A percentile compares a stretch with the other conserved stretches of the same genome.
Conservation (phyloP, 2,888 invertebrate species). For the Drepanosiphum platanoidis region DNA sequence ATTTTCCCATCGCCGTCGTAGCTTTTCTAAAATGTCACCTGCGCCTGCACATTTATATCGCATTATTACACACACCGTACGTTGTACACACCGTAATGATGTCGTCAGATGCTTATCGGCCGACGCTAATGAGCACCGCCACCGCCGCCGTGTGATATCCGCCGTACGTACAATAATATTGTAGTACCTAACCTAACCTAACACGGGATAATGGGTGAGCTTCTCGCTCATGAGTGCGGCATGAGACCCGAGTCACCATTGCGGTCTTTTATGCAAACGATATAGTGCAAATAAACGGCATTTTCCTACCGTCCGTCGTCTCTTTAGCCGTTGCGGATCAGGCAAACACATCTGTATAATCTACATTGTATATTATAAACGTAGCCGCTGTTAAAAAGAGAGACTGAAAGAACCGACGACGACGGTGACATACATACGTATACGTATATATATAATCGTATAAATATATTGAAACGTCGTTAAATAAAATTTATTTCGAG, state of each 20-base stretch:
- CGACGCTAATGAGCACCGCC: slow-evolving; percentile 50
- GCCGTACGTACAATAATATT: slow-evolving; percentile 13
- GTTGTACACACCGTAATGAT: neutral
- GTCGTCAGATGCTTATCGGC: slow-evolving; percentile 52
- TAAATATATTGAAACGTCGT: slow-evolving; percentile 27
- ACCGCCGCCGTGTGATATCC: slow-evolving; percentile 9
- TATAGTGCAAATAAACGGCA: too few species aligned
- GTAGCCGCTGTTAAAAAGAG: too few species aligned
- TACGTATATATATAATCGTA: too few species aligned
- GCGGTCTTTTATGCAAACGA: neutral
- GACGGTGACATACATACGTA: too few species aligned
- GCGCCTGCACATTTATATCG: neutral
- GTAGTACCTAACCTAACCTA: neutral
- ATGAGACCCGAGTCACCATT: neutral
- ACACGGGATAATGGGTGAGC: neutral
- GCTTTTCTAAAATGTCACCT: slow-evolving; percentile 6
- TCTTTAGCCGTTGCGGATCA: too few species aligned
- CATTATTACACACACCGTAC: neutral
- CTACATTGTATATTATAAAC: too few species aligned
- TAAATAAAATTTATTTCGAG: too few species aligned
- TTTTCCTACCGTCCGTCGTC: too few species aligned
- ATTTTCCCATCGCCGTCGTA: neutral
- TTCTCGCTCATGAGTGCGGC: neutral
- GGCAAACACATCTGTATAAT: too few species aligned
- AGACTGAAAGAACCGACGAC: too few species aligned